Evolutionary conservation across 1,140 invertebrate genomes (phyloP), one percentile per base, ranked within the genome.

Genomic region (Drosophila nannoptera): DNA sequence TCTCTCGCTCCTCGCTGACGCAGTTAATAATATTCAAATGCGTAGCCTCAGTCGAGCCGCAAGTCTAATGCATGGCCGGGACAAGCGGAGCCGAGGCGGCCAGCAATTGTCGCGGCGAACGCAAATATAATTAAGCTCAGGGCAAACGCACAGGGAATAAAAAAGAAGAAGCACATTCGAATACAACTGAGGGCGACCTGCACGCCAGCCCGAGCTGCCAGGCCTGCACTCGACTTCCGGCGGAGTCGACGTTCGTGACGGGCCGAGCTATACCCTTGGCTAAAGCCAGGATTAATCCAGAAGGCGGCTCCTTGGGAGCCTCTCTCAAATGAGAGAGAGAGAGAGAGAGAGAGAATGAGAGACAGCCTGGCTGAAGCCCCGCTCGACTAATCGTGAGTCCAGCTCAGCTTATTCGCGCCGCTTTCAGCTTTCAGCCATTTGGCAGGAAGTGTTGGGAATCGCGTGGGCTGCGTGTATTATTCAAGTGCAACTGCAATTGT

Each of bases 51-150:
- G 52, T 36, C 67, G 38, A 16, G 49, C 50, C 43, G 42, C 22
- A 5, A 56, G 35, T 35, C 67, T 50, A 60, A 40, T 50, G 60
- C 66, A 43, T 16, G 43, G n/a, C 32, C 35, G 33, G 55, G 43
- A 22, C 58, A 32, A 12, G 40, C 40, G 11, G 40, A 42, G 40
- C 40, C 8, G n/a, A 43, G 40, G n/a, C 40, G 40, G 45, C 48
- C 50, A 38, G 62, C 43, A 75, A 82, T 78, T 72, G 67, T 68
- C 61, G 60, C 54, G 62, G 61, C 70, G 58, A 81, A 84, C 81
- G 81, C 81, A 71, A 81, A 72, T 77, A 86, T 86, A 84, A 84
- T 84, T 84, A 84, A 84, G 65, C 49, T 38, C 56, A 42, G 45
- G n/a, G 40, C 66, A 63, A 68, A 83, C 81, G 76, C 80, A 84